phyloP scores from a whole-genome alignment of 2,113 vertebrate species.

The Drymodes brunneopygia region DNA sequence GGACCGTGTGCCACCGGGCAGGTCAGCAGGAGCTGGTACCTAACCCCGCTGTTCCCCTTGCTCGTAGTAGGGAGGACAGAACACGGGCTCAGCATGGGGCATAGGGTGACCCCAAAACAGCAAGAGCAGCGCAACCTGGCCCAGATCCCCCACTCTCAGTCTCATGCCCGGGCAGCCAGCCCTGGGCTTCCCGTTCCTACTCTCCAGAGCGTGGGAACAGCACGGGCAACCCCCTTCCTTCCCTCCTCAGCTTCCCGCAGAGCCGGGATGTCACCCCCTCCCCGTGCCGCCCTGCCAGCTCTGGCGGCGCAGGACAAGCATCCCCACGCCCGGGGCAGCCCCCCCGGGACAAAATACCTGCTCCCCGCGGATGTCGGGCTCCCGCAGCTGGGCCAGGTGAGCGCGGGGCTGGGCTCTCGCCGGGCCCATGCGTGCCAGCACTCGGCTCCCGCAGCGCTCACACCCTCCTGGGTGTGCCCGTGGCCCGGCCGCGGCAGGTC shows the following conservation, averaged over 20 bases:
- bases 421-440: not conserved
- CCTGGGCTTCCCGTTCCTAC: accelerated
- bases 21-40: not conserved
- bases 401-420: not conserved
- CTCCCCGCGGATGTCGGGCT: not conserved
- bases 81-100: accelerated
- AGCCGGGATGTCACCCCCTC: not conserved
- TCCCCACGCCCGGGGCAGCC: not conserved
- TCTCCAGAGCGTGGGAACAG: accelerated
- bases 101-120: not conserved
- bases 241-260: too few relatives aligned
- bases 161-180: accelerated
- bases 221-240: not conserved
- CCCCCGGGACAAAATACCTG: not conserved
- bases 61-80: not conserved
- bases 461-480: conserved; percentile 43
- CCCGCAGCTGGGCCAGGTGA: not conserved
- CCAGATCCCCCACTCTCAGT: not conserved
- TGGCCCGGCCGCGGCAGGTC: conserved; percentile 23
- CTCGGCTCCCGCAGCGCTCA: not conserved
- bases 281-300: not conserved
- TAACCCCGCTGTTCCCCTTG: accelerated
- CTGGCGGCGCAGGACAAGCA: not conserved
- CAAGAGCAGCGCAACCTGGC: not conserved
- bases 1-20: not conserved